Evolutionary conservation across 2,113 vertebrate genomes (phyloP).

Genomic region (Cnemophilus loriae): DNA sequence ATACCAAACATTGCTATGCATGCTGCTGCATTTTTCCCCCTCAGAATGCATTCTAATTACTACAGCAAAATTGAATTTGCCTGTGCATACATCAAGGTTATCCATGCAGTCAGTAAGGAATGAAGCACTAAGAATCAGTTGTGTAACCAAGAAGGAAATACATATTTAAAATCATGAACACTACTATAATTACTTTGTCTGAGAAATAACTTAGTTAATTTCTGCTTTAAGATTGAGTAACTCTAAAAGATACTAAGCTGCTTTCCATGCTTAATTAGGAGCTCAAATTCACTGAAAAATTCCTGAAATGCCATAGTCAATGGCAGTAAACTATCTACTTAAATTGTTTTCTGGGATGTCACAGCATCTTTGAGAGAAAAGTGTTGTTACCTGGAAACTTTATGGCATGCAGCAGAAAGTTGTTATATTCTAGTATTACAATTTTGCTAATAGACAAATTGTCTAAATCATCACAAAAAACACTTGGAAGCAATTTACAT

Average conservation of each 20-base stretch:
- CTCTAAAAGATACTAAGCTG: not conserved
- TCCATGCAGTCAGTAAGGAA: not conserved
- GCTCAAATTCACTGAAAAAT: not conserved
- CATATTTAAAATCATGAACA: not conserved
- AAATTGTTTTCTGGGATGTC: not conserved
- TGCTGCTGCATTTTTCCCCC: not conserved
- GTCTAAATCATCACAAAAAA: not conserved
- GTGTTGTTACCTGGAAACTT: not conserved
- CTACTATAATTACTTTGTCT: not conserved
- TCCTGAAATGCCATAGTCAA: not conserved
- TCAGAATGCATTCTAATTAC: not conserved
- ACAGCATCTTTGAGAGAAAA: not conserved
- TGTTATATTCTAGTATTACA: not conserved
- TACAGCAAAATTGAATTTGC: constrained; percentile 25
- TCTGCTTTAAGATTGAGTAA: not conserved
- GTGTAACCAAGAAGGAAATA: not conserved
- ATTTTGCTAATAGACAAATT: not conserved
- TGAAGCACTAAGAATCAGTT: not conserved
- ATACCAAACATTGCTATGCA: not conserved
- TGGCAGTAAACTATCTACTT: not conserved
- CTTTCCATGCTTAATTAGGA: not conserved
- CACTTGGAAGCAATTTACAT: not conserved
- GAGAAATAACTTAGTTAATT: not conserved
- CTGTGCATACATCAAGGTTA: not conserved
- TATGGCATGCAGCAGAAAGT: not conserved